Evolutionary conservation across 1,140 invertebrate genomes (phyloP), one percentile per base, ranked within the genome.

Genomic region (Ips nitidus): DNA sequence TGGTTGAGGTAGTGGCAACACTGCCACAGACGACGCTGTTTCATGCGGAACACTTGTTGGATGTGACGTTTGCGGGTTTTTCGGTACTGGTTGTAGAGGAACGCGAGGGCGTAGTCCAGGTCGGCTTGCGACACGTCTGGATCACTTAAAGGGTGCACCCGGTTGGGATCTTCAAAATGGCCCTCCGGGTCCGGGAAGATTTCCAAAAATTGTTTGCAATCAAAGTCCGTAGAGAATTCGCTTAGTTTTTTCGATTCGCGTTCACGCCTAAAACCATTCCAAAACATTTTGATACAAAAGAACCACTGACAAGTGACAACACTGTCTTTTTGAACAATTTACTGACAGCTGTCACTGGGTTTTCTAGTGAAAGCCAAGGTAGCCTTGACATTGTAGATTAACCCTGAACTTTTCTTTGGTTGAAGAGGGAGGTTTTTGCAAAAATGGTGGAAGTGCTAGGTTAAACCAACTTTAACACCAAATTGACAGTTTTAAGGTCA

Each of bases 131-230:
- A 22, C 6, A 69, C 5, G 22, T 53, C 43, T 1, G 41, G 37
- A 38, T 52, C 7, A 22, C 5, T 1, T 36, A 68, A 38, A 41
- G 66, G 66, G 40, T 68, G 59, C 38, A 4, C 5, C 8, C 66
- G 66, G 36, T 78, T 78, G 6, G 70, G 69, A 77, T 86, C 74
- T 59, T 76, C 73, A 75, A 87, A 88, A 63, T 82, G 77, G 22
- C 75, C 71, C 56, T 83, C 73, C 6, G 87, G 87, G 70, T 86
- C 79, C 37, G 86, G 83, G 78, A 87, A 85, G 36, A 83, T 78
- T 45, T 83, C 75, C 2, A 89, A 65, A 75, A 88, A 88, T 22
- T 84, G 79, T 45, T 83, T 74, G 41, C 82, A 70, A 61, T 87
- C 85, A 2, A 82, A 74, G 1, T 50, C 75, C 8, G 1, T 5